phyloP scores from a whole-genome alignment of 2,888 invertebrate species.

The Pandemis cinnamomeana region DNA sequence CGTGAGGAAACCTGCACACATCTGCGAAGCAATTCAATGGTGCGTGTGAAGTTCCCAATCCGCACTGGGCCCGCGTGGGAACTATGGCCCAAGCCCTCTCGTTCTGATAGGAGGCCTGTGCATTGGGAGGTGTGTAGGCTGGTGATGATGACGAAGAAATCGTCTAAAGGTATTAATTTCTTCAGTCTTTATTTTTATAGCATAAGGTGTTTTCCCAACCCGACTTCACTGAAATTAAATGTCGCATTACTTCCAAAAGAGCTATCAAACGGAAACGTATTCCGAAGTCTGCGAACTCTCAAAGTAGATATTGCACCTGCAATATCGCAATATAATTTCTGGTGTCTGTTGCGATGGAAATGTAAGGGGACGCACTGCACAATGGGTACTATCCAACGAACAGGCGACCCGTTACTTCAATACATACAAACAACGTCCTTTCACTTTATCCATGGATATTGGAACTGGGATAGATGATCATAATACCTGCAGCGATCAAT shows the following conservation, averaged over 20 bases:
- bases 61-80: too few relatives aligned
- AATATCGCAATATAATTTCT: slow-evolving; percentile 15
- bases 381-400: background rate
- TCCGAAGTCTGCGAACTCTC: slow-evolving; percentile 3
- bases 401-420: slow-evolving; percentile 3
- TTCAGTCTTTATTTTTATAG: too few relatives aligned
- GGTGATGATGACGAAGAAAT: too few relatives aligned
- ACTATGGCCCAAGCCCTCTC: too few relatives aligned
- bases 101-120: too few relatives aligned
- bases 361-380: background rate
- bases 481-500: background rate
- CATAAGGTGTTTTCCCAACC: background rate
- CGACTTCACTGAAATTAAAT: background rate
- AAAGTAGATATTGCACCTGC: slow-evolving; percentile 52
- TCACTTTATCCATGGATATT: background rate
- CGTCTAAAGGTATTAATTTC: too few relatives aligned
- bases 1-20: too few relatives aligned
- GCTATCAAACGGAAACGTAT: background rate
- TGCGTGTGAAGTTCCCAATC: too few relatives aligned
- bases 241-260: background rate
- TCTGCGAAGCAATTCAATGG: too few relatives aligned
- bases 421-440: slow-evolving; percentile 1
- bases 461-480: background rate
- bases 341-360: background rate
- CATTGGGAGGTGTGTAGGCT: too few relatives aligned